phyloP scores from a whole-genome alignment of 2,797 vertebrate species.

The Cuniculus paca region DNA sequence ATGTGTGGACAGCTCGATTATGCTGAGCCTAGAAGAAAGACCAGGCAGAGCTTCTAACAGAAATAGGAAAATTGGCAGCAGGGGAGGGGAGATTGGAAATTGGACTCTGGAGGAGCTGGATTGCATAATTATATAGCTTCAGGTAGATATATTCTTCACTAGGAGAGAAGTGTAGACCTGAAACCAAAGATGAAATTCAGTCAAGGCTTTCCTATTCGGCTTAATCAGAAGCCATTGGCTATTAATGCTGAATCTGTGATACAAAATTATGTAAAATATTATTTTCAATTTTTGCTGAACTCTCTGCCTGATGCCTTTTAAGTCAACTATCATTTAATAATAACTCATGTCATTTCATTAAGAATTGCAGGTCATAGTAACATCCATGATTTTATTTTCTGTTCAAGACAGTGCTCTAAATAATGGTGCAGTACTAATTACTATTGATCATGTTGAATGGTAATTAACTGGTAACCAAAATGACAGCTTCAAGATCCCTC shows the following conservation, averaged over 20 bases:
- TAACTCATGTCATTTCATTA: neutral
- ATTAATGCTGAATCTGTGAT: neutral
- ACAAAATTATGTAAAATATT: neutral
- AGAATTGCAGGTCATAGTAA: neutral
- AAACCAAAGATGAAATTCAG: neutral
- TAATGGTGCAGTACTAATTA: neutral
- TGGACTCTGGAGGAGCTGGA: neutral
- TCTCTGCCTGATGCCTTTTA: neutral
- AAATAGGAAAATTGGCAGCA: neutral
- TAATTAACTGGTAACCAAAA: neutral
- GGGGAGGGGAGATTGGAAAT: neutral
- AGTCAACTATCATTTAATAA: neutral
- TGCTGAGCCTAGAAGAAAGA: neutral
- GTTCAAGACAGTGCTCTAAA: neutral
- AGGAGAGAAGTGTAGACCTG: neutral
- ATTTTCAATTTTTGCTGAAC: neutral
- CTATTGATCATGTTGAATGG: neutral
- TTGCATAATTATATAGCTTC: neutral
- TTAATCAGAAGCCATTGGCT: neutral
- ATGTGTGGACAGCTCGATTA: neutral
- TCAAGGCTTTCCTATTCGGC: neutral
- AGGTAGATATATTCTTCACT: neutral
- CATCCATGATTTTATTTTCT: conserved; percentile 10
- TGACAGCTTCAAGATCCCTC: neutral
- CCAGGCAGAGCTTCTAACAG: neutral